Conservation (phyloP, 2,113 vertebrate species). For the Conger conger region DNA sequence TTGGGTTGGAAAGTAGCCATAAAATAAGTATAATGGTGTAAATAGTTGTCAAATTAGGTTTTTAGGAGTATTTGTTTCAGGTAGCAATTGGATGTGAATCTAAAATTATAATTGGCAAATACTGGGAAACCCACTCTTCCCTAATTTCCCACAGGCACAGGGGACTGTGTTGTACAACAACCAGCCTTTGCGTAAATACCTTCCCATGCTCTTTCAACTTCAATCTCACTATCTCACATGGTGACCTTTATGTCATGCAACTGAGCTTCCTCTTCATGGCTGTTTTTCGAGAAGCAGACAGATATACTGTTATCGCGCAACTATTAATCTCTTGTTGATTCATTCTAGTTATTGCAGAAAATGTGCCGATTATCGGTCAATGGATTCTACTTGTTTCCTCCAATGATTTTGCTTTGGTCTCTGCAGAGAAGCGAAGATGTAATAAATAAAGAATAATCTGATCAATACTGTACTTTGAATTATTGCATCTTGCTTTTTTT, state of each 20-base stretch:
- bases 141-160: neutral
- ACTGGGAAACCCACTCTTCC: neutral
- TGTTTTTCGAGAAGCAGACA: neutral
- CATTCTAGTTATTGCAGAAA: neutral
- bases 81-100: neutral
- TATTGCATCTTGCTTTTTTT: constrained; percentile 27
- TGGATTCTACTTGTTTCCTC: neutral
- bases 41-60: too few relatives aligned
- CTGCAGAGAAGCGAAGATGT: neutral
- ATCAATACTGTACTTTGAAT: constrained; percentile 29
- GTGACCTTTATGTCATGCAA: neutral
- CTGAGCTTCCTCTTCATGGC: neutral
- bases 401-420: neutral
- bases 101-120: neutral
- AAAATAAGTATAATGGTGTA: too few relatives aligned
- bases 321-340: neutral
- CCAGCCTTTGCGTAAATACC: neutral
- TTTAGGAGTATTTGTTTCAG: neutral
- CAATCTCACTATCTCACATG: neutral
- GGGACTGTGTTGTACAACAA: neutral
- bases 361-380: neutral
- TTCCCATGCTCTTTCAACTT: neutral
- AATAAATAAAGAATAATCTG: constrained; percentile 27
- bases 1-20: too few relatives aligned
- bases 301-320: neutral